These are phyloP conservation scores for Onychomys torridus DNA, from an alignment of 2,797 vertebrate genomes.

Conservation along the genomic window DNA sequence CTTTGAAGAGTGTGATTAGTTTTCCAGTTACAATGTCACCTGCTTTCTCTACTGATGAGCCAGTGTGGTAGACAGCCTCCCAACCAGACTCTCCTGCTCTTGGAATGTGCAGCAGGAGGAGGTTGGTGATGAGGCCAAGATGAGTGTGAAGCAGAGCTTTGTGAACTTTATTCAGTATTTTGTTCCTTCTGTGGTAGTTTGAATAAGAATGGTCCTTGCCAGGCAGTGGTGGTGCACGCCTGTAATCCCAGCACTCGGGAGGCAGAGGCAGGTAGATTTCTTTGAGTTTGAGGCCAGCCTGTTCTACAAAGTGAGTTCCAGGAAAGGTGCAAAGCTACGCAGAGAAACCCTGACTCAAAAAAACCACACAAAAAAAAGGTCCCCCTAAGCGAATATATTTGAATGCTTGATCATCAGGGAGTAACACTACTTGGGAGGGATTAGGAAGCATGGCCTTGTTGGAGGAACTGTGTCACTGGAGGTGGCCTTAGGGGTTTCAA, in stretches of 20 bases:
- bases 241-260: too few relatives aligned
- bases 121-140: neutral
- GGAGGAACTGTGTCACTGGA: neutral
- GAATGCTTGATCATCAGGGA: neutral
- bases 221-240: too few relatives aligned
- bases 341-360: too few relatives aligned
- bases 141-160: constrained; percentile 34
- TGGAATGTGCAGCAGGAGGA: neutral
- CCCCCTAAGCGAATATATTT: too few relatives aligned
- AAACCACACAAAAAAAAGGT: too few relatives aligned
- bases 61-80: neutral
- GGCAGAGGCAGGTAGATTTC: too few relatives aligned
- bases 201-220: too few relatives aligned
- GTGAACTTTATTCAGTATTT: constrained; percentile 17
- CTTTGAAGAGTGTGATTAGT: neutral
- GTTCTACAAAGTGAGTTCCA: too few relatives aligned
- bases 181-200: neutral
- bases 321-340: too few relatives aligned
- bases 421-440: too few relatives aligned
- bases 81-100: neutral
- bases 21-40: neutral
- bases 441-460: neutral
- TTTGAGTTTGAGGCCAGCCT: too few relatives aligned
- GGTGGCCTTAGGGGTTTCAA: too few relatives aligned
- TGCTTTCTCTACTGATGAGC: neutral